These are phyloP conservation scores for Hydrolagus affinis DNA, from an alignment of 2,113 vertebrate species.

Conservation along the genomic window DNA sequence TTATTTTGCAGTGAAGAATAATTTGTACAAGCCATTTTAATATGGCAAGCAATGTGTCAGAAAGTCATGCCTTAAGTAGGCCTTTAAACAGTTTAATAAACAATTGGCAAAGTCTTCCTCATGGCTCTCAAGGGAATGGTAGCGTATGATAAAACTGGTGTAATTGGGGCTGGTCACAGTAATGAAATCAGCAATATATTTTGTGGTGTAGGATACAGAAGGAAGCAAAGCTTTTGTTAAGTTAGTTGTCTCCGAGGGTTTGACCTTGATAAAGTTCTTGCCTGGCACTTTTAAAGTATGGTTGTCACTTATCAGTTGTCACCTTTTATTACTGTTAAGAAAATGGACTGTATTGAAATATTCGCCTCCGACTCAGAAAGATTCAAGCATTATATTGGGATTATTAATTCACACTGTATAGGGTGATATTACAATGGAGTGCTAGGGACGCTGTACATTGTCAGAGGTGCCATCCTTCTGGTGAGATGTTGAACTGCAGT, in stretches of 20 bases:
- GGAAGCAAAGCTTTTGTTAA: neutral
- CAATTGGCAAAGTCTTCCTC: slow-evolving; percentile 10
- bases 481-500: too few species aligned
- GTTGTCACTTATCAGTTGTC: neutral
- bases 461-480: too few species aligned
- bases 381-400: too few species aligned
- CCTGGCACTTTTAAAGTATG: neutral
- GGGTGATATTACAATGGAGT: too few species aligned
- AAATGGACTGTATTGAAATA: neutral
- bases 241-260: neutral
- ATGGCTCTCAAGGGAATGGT: neutral
- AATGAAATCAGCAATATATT: slow-evolving; percentile 23
- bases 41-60: neutral
- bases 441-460: too few species aligned
- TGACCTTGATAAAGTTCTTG: neutral
- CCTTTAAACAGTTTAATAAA: slow-evolving; percentile 29
- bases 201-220: neutral
- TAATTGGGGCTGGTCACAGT: slow-evolving; percentile 2
- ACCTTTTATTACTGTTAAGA: neutral
- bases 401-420: too few species aligned
- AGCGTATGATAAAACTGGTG: slow-evolving; percentile 5
- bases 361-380: neutral
- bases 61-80: neutral
- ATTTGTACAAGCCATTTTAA: neutral
- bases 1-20: neutral